Base-by-base conservation (phyloP, 1,140 invertebrate genomes). In the Drosophila dunni region DNA sequence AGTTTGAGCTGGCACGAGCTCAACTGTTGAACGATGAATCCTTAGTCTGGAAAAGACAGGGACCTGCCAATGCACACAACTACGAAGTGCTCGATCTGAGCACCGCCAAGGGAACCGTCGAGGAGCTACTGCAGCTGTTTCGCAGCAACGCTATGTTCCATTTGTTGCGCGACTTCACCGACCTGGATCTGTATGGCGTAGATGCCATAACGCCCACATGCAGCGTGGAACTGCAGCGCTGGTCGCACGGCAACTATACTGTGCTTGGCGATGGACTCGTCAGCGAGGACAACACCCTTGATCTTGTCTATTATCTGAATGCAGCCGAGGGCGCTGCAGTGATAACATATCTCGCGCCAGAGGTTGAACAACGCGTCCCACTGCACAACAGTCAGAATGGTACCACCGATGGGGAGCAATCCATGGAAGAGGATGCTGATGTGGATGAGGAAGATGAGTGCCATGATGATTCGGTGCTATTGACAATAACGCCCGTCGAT, bases 181-280 rank as follows among this genome's bases (percentile, higher is more conserved):
- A 95, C 68, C 92, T 96, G 36, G 94, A 95, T 57, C 79, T 95
- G 15, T 75, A 91, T 7, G 92, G 92, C 0, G 63, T 91, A 0
- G 77, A 90, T 77, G 81, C 91, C 91, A 57, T 64, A 72, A 81
- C 63, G 13, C 93, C 94, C 66, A 93, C 83, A 44, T 92, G 94
- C 91, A 92, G 93, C 71, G 91, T 94, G 40, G 94, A 96, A 88
- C 81, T 96, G 50, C 95, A 96, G 89, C 94, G 94, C 72, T 96
- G 95, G 95, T 92, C 92, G 1, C 91, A 93, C 20, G 95, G 95
- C 6, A 94, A 94, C 83, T 96, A 96, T 74, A 94, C 94, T 0
- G 78, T 93, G 0, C 54, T 92, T 5, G 88, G 81, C 57, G 91
- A 92, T 56, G 79, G 78, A 6, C 38, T 89, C 36, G 77, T 93